phyloP scores from a whole-genome alignment of 2,797 vertebrate species.

The Melanotaenia maccullochi region DNA sequence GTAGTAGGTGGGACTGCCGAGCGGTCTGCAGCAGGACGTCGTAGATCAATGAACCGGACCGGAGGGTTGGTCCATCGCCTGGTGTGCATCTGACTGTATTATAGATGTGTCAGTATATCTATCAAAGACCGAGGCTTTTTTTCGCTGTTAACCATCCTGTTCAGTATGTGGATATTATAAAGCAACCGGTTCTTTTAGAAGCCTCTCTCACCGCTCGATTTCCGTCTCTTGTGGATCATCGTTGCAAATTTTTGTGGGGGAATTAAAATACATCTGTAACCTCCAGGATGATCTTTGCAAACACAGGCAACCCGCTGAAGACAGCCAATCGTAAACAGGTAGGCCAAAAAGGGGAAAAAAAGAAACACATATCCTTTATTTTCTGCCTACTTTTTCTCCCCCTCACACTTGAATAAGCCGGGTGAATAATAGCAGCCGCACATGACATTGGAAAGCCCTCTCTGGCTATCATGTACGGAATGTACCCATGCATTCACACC shows the following conservation, averaged over 20 bases:
- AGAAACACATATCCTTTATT: neutral
- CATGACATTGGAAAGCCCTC: constrained; percentile 76
- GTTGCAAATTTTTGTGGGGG: constrained; percentile 32
- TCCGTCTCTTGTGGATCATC: constrained; percentile 61
- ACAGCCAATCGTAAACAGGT: constrained; percentile 93
- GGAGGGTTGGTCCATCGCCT: constrained; percentile 77
- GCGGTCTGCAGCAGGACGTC: constrained; percentile 84
- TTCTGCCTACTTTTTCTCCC: constrained; percentile 16
- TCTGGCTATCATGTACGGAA: neutral
- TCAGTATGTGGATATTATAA: constrained; percentile 73
- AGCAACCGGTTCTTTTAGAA: constrained; percentile 28
- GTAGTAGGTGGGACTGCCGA: constrained; percentile 86
- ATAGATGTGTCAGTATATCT: constrained; percentile 75
- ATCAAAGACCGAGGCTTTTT: constrained; percentile 58
- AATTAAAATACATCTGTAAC: constrained; percentile 56
- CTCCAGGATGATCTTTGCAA: constrained; percentile 95
- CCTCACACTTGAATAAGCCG: constrained; percentile 22
- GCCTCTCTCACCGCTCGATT: constrained; percentile 47
- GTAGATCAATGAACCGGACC: constrained; percentile 88
- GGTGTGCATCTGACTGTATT: constrained; percentile 66
- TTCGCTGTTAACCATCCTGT: constrained; percentile 32
- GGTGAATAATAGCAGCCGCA: constrained; percentile 40
- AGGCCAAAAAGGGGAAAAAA: constrained; percentile 52
- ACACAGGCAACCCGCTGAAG: constrained; percentile 89
- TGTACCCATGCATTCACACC: neutral